These are phyloP conservation scores for Notiomystis cincta DNA, from an alignment of 2,113 vertebrate species.

Conservation along the genomic window DNA sequence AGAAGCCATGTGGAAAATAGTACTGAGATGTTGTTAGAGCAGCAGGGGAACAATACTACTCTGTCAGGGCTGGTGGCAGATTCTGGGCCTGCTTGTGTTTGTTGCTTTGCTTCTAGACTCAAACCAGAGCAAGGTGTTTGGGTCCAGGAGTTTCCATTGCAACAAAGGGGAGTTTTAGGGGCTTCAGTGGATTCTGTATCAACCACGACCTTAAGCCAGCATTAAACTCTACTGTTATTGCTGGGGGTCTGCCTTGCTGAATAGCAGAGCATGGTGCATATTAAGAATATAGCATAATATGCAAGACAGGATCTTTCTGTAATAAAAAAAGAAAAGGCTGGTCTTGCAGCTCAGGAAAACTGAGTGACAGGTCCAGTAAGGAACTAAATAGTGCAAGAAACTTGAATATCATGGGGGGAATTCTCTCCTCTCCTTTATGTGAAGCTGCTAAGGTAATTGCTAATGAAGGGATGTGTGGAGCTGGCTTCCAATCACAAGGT, in stretches of 20 bases:
- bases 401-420: background rate
- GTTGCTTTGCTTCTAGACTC: background rate
- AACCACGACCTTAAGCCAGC: background rate
- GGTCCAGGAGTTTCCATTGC: background rate
- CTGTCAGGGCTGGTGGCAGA: background rate
- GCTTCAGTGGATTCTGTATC: background rate
- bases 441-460: background rate
- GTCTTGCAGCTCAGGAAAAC: background rate
- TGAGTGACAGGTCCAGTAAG: background rate
- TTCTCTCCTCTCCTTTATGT: background rate
- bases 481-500: constrained; percentile 2
- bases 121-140: background rate
- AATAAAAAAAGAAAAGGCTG: background rate
- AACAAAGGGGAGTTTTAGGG: background rate
- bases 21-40: background rate
- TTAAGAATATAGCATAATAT: background rate
- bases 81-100: background rate
- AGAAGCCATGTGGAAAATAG: background rate
- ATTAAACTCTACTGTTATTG: background rate
- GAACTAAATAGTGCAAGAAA: background rate
- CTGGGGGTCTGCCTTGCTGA: background rate
- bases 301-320: background rate
- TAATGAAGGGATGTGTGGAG: background rate
- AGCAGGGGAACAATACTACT: background rate
- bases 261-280: background rate